Base-by-base conservation (phyloP, 2,797 vertebrate genomes). In the Rhynchotus rufescens region DNA sequence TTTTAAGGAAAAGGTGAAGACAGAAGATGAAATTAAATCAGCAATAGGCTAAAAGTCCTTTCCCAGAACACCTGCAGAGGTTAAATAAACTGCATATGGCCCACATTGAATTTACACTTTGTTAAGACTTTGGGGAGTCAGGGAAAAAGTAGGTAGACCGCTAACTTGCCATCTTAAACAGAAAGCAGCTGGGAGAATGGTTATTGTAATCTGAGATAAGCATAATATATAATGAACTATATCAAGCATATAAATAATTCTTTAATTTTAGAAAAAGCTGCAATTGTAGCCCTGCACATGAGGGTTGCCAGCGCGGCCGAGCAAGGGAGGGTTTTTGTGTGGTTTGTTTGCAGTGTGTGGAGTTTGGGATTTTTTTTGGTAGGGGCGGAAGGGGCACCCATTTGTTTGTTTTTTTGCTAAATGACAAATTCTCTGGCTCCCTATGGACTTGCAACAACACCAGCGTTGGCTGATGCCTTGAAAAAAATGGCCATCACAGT, bases 1-100 rank as follows among this genome's bases (percentile, higher is more conserved):
- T 94, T 96, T 93, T 93, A 94, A 95, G 88, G 84, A 91, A 91
- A 95, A 94, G 91, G 91, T 95, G 90, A 95, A 96, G 94, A 94
- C 90, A 95, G 94, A 89, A 92, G 90, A 81, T 78, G 93, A 96
- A 96, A 95, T 96, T 93, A 95, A 88, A 96, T 94, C 93, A 94
- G 92, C 84, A 94, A 65, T 69, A 83, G 81, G 84, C 80, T 93
- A 81, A 45, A 90, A 96, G 84, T 95, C 77, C 86, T 92, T 96
- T 94, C 90, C 84, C 93, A 89, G 92, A 94, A 93, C 93, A 96
- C 94, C 96, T 95, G 93, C 92, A 93, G 85, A 93, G 87, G 93
- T 92, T 94, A 93, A 94, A 94, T 94, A 93, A 93, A 90, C 89
- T 95, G 84, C 90, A 89, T 94, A 77, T 90, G 90, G 84, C 84